Base-by-base conservation (phyloP, 2,113 vertebrate species). In the Anseranas semipalmata region DNA sequence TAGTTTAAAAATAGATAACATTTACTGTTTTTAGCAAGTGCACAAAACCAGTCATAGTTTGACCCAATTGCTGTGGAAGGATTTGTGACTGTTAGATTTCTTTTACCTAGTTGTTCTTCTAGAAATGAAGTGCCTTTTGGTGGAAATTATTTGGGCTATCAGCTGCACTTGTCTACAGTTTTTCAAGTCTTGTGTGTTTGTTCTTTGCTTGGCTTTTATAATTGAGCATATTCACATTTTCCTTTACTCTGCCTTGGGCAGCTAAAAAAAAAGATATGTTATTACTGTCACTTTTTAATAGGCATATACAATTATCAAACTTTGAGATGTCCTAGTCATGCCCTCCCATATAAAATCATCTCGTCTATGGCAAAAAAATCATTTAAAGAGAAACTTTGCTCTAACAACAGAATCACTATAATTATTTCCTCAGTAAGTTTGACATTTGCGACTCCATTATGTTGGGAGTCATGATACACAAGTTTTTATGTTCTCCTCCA, bases 51-150 rank as follows among this genome's bases (percentile, higher is more conserved):
- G 63, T 52, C 37, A 27, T 66, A 89, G 85, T 94, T 83, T 96
- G 93, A 95, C 93, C 94, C 85, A 95, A 43, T 50, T 95, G 71
- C 89, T 83, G 58, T 55, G 89, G 45, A 95, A 83, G 73, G 85
- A 96, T 82, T 94, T 97, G 86, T 85, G 87, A 84, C 53, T 80
- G 63, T 59, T 66, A 50, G 89, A 33, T 97, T 96, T 96, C 68
- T 95, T 96, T 96, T 74, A 93, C 32, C 75, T 79, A 90, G 87
- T 10, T 93, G 78, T 77, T 92, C 90, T 72, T 91, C 91, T 92
- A 93, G 37, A 94, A 96, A 89, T 78, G 76, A 96, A 96, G 67
- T 48, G 67, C 15, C 15, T 94, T 91, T 84, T 90, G 41, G 86
- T 95, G 89, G 87, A 93, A 92, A 95, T 94, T 87, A 91, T 70